Base-by-base conservation (phyloP, 2,113 vertebrate species). In the Channa maculata region DNA sequence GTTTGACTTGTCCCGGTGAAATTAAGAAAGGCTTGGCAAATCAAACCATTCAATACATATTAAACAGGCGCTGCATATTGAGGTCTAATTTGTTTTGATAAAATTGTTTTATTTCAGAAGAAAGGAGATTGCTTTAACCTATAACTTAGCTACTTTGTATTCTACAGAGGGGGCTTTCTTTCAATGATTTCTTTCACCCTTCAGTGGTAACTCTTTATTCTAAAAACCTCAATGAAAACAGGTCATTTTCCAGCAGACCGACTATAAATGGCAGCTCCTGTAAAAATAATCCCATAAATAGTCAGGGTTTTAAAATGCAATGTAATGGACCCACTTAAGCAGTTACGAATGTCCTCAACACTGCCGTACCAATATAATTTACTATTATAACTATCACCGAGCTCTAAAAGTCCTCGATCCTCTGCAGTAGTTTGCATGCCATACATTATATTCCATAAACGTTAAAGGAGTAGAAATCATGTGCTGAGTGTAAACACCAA, bases 1-100 rank as follows among this genome's bases (percentile, higher is more conserved):
- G 77, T 72, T 84, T 82, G 84, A 84, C 74, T 75, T 50, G 36
- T 73, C 69, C 45, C 74, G 83, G 85, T 87, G 83, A 87, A 90
- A 89, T 86, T 65, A 88, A 65, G 75, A 88, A 88, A 78, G 43
- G 59, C 63, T 77, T 84, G 72, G 70, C 70, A 80, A 72, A 70
- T 83, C 51, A 57, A 80, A 78, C 61, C 54, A 87, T 71, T 84
- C 59, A 70, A 84, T 85, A 83, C 84, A 82, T 81, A 87, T 79
- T 78, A 82, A 85, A 74, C 60, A 77, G 75, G 58, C 6, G 8
- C 39, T 6, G 52, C 61, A 71, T 57, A 71, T 11, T 73, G 57
- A 65, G 49, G 51, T 49, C 62, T 83, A 69, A 84, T 90, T 90
- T 83, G 70, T 79, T 87, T 73, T 76, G 60, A 87, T 75, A 53